Conservation (phyloP, 1,140 invertebrate genomes). For the Contarinia nasturtii region DNA sequence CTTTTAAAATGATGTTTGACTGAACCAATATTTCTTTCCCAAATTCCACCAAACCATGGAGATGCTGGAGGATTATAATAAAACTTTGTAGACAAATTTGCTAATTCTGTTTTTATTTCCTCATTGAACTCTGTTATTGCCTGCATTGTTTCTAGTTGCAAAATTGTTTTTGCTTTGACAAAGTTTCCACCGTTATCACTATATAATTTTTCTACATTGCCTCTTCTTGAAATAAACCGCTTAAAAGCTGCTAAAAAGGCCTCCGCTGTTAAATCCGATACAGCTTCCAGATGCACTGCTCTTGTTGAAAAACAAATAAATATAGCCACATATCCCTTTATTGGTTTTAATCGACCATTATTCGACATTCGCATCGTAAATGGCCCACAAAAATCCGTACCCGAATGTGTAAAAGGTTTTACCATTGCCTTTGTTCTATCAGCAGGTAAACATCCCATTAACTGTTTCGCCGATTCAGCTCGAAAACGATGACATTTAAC, state of each 20-base stretch:
- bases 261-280: constrained; percentile 15
- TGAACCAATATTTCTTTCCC: not conserved
- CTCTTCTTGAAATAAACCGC: constrained; percentile 16
- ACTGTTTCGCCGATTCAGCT: constrained; percentile 6
- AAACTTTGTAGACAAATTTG: no score
- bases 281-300: constrained; percentile 24
- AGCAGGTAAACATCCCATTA: constrained; percentile 20
- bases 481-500: constrained; percentile 7
- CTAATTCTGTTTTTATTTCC: not conserved
- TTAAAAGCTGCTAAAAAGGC: constrained; percentile 15
- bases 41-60: not conserved
- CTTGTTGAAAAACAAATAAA: constrained; percentile 24
- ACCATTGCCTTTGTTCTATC: constrained; percentile 7
- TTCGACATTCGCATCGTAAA: constrained; percentile 14
- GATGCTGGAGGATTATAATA: not conserved
- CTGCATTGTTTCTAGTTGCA: constrained; percentile 4
- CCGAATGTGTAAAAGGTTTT: constrained; percentile 17
- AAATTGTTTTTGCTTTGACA: constrained; percentile 6
- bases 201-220: constrained; percentile 9
- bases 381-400: constrained; percentile 23
- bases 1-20: constrained; percentile 4
- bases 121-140: not conserved
- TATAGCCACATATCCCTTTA: constrained; percentile 22
- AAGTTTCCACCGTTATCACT: constrained; percentile 14
- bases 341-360: constrained; percentile 10